A percentile compares a stretch with the other conserved stretches of the same genome.
Evolutionary conservation across 1,140 invertebrate species (phyloP).

Genomic region (Ceratitis capitata): DNA sequence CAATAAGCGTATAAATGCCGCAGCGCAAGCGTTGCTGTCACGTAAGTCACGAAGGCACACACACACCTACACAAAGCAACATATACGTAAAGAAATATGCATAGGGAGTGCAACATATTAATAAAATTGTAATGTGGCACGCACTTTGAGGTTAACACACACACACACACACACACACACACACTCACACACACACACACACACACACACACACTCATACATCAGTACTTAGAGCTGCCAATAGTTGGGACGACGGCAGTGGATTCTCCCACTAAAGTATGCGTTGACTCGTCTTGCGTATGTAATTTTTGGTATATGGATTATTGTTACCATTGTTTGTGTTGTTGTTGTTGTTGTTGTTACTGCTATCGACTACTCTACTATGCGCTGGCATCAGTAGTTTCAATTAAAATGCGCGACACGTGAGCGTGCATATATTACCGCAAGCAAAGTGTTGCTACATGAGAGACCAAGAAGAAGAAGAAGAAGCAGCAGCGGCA

Average conservation of each 20-base stretch:
- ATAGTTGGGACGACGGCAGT: not conserved
- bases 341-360: not conserved
- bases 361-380: not conserved
- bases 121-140: constrained; percentile 22
- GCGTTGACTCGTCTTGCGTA: not conserved
- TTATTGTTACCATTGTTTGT: not conserved
- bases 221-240: not conserved
- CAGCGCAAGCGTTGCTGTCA: not conserved
- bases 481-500: not conserved
- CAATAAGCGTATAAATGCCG: constrained; percentile 11
- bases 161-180: not conserved
- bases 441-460: not conserved
- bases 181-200: not conserved
- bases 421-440: constrained; percentile 7
- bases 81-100: not conserved
- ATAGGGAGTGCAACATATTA: not conserved
- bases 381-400: not conserved
- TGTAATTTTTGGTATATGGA: not conserved
- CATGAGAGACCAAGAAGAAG: no score
- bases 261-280: not conserved
- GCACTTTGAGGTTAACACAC: not conserved
- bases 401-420: constrained; percentile 13
- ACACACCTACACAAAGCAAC: not conserved
- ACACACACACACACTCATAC: not conserved
- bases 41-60: not conserved